Evolutionary conservation across 2,888 invertebrate genomes (phyloP), one percentile per base, ranked within the genome.

Genomic region (Leptinotarsa haldemani): DNA sequence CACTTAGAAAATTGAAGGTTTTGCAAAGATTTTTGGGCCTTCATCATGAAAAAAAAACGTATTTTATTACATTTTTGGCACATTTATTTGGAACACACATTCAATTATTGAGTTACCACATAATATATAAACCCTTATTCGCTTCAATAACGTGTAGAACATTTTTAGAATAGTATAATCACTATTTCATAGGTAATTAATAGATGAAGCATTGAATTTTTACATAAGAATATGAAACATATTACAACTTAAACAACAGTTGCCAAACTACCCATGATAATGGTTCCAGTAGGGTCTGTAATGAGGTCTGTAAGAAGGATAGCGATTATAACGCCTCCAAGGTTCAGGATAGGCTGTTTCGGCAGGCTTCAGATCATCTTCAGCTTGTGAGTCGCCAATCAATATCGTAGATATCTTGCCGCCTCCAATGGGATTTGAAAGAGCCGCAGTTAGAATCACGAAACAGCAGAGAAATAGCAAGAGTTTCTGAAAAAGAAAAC

Each of bases 351-450:
- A 53, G 53, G 53, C 53, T 18, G 53, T 53, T 53, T 53, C 53
- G 9, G 53, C 53, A 22, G 53, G 53, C 53, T 53, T 53, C 9
- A 53, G 53, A 53, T 53, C 53, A 53, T 53, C 53, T 12, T 53
- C 53, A 53, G 22, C 53, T 53, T 20, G 18, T 18, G 18, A 18
- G n/a, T 18, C 9, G 9, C 12, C 20, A 18, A 12, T 9, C 22
- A 53, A 53, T 5, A 7, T 20, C n/a, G 18, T 16, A 0, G 53
- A 12, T 18, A 18, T 12, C 53, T 53, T 18, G 53, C 12, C 18
- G 12, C 3, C 3, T 0, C 12, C 53, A 12, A 18, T 20, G 5
- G 53, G 18, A 20, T 53, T 53, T 53, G 53, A 18, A 7, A 53
- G 20, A 20, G 20, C 53, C 20, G 20, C 12, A 12, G 53, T 20